Evolutionary conservation across 2,113 vertebrate genomes (phyloP).

Genomic region (Oreocharis arfaki): DNA sequence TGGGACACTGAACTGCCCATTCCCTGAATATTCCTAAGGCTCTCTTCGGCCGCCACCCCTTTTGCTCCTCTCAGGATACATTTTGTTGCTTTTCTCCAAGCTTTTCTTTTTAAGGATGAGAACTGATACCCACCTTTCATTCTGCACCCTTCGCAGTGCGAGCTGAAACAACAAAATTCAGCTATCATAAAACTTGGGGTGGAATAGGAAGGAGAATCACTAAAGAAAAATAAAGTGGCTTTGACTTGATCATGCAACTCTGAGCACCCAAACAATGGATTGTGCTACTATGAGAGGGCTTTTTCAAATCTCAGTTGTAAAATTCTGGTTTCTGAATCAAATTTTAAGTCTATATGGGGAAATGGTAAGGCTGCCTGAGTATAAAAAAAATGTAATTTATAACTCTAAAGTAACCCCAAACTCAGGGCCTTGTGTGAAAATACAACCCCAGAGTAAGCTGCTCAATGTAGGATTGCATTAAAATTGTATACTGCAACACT

Average conservation of each 20-base stretch:
- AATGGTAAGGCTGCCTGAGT: not conserved
- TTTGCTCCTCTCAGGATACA: not conserved
- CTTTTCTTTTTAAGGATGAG: not conserved
- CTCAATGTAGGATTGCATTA: not conserved
- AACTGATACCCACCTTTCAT: not conserved
- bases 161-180: not conserved
- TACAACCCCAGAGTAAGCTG: not conserved
- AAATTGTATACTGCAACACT: not conserved
- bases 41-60: not conserved
- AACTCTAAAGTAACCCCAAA: not conserved
- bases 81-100: no score
- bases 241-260: not conserved
- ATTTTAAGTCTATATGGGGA: not conserved
- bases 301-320: not conserved
- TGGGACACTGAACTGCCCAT: not conserved
- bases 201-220: not conserved
- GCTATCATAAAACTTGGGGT: not conserved
- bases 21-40: not conserved
- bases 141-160: rapidly evolving
- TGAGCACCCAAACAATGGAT: not conserved
- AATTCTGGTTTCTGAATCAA: not conserved
- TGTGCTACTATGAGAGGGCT: not conserved
- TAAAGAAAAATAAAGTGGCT: not conserved
- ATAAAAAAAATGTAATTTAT: not conserved
- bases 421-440: not conserved